A percentile compares a stretch with the other conserved stretches of the same genome.
These are phyloP conservation scores for Burhinus oedicnemus DNA, from an alignment of 2,113 vertebrate genomes.

Conservation along the genomic window DNA sequence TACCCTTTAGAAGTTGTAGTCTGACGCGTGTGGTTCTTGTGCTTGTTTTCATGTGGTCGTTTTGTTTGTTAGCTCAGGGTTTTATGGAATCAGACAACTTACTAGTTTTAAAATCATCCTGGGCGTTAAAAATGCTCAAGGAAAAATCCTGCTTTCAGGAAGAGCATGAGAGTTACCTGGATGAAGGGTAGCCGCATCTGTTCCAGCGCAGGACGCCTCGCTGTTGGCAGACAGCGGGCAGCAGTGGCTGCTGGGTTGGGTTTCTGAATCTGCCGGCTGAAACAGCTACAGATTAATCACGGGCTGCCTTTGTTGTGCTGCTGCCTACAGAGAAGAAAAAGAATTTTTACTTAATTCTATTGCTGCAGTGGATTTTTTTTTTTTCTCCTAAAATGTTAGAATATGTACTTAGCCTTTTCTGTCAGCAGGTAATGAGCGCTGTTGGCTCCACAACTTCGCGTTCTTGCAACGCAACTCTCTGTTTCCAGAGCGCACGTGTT, in stretches of 20 bases:
- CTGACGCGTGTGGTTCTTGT: neutral
- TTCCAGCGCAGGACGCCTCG: neutral
- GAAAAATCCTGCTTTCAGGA: neutral
- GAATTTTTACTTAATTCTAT: neutral
- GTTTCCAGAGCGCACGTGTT: neutral
- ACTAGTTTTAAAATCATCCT: neutral
- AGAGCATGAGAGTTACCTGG: accelerated
- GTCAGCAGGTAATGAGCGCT: neutral
- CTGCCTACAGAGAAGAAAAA: neutral
- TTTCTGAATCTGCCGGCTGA: neutral
- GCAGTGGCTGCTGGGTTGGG: neutral
- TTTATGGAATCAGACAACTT: neutral
- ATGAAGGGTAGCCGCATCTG: neutral
- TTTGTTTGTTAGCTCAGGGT: neutral
- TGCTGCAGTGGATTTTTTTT: neutral
- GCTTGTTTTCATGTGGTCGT: neutral
- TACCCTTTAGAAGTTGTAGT: neutral
- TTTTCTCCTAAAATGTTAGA: neutral
- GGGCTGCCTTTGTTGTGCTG: neutral
- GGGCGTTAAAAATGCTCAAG: neutral
- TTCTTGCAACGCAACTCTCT: neutral
- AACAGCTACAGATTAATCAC: neutral
- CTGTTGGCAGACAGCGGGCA: neutral
- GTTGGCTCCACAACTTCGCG: neutral
- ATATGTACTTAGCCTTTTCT: neutral